Percentiles rank a stretch among this genome's conserved stretches.
Conservation (phyloP, 2,113 vertebrate genomes). For the Panurus biarmicus region DNA sequence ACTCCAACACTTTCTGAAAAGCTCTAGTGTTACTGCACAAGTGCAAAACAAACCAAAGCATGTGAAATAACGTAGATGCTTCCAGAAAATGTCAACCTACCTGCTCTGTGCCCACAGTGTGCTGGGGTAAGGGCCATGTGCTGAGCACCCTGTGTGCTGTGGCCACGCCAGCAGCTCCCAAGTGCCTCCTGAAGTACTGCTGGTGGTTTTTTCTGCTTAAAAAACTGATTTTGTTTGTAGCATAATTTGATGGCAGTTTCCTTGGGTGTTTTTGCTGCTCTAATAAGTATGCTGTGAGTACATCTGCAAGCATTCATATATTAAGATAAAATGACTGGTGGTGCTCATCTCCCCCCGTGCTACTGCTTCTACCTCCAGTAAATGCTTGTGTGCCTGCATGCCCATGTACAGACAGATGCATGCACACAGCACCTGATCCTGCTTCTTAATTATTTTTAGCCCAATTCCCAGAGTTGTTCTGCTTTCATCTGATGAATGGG, state of each 20-base stretch:
- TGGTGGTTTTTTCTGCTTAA: neutral
- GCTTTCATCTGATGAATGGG: conserved; percentile 32
- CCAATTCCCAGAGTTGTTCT: neutral
- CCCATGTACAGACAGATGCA: neutral
- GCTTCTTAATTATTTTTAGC: conserved; percentile 41
- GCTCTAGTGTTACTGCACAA: neutral
- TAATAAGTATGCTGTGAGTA: neutral
- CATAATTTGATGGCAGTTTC: neutral
- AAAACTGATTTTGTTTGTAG: neutral
- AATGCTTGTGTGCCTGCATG: neutral
- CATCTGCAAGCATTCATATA: neutral
- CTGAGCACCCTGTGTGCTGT: rapidly evolving
- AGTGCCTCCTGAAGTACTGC: neutral
- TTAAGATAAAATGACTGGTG: neutral
- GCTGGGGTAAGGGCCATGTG: neutral
- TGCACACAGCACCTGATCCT: neutral
- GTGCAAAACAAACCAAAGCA: neutral
- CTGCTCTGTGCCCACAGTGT: neutral
- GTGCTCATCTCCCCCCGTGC: neutral
- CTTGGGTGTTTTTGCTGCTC: neutral
- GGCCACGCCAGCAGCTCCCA: neutral
- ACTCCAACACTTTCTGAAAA: neutral
- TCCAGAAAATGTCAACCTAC: neutral
- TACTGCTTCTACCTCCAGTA: neutral
- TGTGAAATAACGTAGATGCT: neutral